A percentile compares a stretch with the other conserved stretches of the same genome.
phyloP scores from a whole-genome alignment of 2,113 vertebrate species.

The Psilopogon haemacephalus region DNA sequence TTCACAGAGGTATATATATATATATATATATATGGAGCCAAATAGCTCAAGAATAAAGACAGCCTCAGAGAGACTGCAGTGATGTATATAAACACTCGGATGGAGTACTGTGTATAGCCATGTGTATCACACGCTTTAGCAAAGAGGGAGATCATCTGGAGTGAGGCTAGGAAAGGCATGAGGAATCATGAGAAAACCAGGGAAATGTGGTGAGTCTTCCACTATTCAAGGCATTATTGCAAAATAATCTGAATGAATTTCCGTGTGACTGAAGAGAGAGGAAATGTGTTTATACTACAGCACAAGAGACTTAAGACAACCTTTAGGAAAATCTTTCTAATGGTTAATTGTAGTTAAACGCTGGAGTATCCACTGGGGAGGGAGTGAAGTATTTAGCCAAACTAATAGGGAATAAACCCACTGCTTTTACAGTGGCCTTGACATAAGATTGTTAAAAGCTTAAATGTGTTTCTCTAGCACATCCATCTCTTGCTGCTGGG shows the following conservation, averaged over 20 bases:
- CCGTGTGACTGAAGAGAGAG: neutral
- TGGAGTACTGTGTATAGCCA: neutral
- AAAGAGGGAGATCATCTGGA: neutral
- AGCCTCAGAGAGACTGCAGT: neutral
- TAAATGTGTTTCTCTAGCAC: neutral
- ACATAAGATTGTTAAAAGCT: neutral
- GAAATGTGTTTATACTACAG: neutral
- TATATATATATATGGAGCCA: neutral
- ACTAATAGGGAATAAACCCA: neutral
- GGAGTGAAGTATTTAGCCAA: neutral
- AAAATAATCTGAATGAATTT: neutral
- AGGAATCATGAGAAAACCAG: neutral
- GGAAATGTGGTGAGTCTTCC: neutral
- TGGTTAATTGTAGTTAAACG: neutral
- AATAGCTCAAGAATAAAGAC: neutral
- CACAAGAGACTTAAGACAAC: neutral
- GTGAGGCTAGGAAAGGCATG: neutral
- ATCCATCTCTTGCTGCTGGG: neutral
- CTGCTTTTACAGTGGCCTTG: neutral
- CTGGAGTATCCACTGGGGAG: neutral
- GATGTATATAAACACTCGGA: neutral
- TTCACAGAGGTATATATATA: too few relatives aligned
- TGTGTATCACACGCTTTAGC: neutral
- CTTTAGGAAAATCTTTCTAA: neutral
- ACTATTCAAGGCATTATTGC: neutral